Percentiles rank a stretch among this genome's conserved stretches.
These are phyloP conservation scores for Pao palembangensis DNA, from an alignment of 2,113 vertebrate species.

Conservation along the genomic window DNA sequence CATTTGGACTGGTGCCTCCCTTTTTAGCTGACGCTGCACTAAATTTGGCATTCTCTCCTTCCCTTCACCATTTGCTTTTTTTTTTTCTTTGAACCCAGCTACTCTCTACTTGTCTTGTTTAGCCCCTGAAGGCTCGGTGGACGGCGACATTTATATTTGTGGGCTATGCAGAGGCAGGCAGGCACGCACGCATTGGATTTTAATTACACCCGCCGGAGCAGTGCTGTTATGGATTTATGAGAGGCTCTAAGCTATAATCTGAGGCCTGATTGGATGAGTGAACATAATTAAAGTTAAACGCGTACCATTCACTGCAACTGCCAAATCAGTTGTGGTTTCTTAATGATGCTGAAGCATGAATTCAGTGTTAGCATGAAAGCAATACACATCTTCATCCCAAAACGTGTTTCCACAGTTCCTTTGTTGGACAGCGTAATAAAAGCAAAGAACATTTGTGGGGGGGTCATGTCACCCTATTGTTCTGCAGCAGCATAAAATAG, in stretches of 20 bases:
- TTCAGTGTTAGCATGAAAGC: neutral
- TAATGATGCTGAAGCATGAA: conserved; percentile 3
- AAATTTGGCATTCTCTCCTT: conserved; percentile 30
- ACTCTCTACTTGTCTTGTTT: conserved; percentile 44
- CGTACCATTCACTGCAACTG: neutral
- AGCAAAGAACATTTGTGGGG: conserved; percentile 13
- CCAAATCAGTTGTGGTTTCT: conserved; percentile 7
- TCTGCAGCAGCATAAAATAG: conserved; percentile 37
- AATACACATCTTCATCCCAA: neutral
- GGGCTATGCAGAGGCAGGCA: conserved; percentile 24
- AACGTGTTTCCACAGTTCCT: neutral
- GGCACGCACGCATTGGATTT: conserved; percentile 21
- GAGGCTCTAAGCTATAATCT: neutral
- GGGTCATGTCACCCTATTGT: conserved; percentile 56
- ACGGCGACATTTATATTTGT: conserved; percentile 37
- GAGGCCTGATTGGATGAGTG: neutral
- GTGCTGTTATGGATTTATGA: conserved; percentile 5
- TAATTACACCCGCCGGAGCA: conserved; percentile 26
- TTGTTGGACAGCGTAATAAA: too few species aligned
- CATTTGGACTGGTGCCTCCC: conserved; percentile 2
- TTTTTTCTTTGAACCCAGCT: conserved; percentile 34
- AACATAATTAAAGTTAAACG: neutral
- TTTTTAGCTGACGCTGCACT: conserved; percentile 46
- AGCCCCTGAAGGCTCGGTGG: conserved; percentile 5
- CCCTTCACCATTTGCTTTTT: conserved; percentile 22